A percentile compares a stretch with the other conserved stretches of the same genome.
phyloP scores from a whole-genome alignment of 2,113 vertebrate genomes.

The Microcebus ravelobensis region DNA sequence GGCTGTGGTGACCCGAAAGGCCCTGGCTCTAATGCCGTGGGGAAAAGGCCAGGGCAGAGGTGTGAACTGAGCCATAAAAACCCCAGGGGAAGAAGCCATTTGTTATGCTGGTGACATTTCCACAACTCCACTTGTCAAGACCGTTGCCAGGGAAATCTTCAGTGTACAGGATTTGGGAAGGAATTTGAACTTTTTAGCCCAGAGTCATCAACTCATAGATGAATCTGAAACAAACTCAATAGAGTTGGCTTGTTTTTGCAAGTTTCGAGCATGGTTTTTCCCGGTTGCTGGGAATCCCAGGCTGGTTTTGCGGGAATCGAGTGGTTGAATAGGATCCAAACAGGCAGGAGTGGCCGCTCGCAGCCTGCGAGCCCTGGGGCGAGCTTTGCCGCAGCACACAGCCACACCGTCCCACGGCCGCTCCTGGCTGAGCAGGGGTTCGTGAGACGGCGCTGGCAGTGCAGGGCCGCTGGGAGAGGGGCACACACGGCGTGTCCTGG shows the following conservation, averaged over 20 bases:
- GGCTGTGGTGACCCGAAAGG: background rate
- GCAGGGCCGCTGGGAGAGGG: background rate
- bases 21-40: accelerated
- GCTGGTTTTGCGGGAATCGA: background rate
- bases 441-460: background rate
- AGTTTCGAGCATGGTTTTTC: background rate
- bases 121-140: accelerated
- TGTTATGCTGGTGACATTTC: background rate
- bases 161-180: background rate
- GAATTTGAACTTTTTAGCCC: background rate
- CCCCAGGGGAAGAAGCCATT: background rate
- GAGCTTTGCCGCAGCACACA: accelerated
- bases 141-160: background rate
- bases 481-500: background rate
- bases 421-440: background rate
- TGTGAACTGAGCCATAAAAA: accelerated
- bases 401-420: background rate
- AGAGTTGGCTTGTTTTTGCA: background rate
- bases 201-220: accelerated
- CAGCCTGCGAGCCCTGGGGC: background rate
- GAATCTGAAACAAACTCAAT: background rate
- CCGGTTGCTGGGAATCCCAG: accelerated
- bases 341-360: background rate
- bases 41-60: background rate
- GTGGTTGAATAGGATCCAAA: background rate